These are phyloP conservation scores for Brenthis daphne DNA, from an alignment of 2,888 invertebrate genomes.

Conservation along the genomic window DNA sequence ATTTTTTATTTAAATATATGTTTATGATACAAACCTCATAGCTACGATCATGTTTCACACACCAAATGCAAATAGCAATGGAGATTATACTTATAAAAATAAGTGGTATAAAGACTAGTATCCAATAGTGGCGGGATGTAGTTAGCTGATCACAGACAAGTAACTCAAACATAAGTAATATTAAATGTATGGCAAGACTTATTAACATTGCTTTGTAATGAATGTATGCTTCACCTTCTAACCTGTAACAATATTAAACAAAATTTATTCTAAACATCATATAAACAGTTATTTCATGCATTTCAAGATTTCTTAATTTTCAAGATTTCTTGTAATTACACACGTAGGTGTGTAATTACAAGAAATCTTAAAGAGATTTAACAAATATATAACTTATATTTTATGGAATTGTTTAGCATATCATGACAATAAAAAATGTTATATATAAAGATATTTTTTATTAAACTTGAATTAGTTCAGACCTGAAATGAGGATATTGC, in stretches of 20 bases:
- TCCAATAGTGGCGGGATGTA: conserved; percentile 92
- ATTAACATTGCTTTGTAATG: conserved; percentile 99
- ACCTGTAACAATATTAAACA: conserved; percentile 77
- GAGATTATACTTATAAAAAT: conserved; percentile 98
- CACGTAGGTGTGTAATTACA: too few relatives aligned
- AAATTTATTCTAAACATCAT: too few relatives aligned
- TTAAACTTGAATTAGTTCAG: not conserved
- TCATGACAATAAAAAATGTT: not conserved
- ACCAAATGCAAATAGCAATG: conserved; percentile 98
- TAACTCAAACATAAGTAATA: conserved; percentile 97
- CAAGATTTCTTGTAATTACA: too few relatives aligned
- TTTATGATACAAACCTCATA: conserved; percentile 89
- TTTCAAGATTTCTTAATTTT: too few relatives aligned
- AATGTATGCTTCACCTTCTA: conserved; percentile 97
- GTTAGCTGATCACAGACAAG: conserved; percentile 97
- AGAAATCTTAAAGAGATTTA: too few relatives aligned
- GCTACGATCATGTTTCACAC: conserved; percentile 97
- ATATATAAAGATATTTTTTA: not conserved
- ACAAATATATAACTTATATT: too few relatives aligned
- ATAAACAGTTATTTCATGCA: too few relatives aligned
- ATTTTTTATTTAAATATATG: not conserved
- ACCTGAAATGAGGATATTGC: conserved; percentile 97
- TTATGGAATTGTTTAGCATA: too few relatives aligned
- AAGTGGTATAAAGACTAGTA: conserved; percentile 95
- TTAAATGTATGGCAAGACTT: conserved; percentile 95